These are phyloP conservation scores for Diabrotica undecimpunctata DNA, from an alignment of 1,140 invertebrate species.

Conservation along the genomic window DNA sequence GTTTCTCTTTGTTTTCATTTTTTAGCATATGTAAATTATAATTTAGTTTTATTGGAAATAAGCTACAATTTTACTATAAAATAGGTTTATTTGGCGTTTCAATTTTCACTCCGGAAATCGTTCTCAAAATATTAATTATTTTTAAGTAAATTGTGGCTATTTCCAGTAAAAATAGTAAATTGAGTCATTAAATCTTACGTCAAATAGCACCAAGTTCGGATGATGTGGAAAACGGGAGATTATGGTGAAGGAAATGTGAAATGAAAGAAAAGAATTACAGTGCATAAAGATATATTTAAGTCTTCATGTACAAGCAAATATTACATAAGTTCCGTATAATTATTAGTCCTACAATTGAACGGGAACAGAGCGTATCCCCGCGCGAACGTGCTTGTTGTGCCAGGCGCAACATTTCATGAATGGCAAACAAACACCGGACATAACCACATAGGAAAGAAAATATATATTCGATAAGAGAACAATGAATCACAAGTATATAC, in stretches of 20 bases:
- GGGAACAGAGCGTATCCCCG: conserved; percentile 32
- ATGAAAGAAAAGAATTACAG: conserved; percentile 29
- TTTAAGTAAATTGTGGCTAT: no score
- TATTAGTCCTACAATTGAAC: conserved; percentile 45
- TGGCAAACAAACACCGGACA: conserved; percentile 35
- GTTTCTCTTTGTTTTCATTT: no score
- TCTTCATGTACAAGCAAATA: conserved; percentile 53
- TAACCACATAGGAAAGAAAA: conserved; percentile 41
- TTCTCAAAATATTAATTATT: no score
- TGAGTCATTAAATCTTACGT: no score
- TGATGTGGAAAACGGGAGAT: no score
- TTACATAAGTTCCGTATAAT: conserved; percentile 50
- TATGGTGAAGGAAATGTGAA: background rate
- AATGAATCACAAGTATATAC: conserved; percentile 43
- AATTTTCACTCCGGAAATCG: no score
- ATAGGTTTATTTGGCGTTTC: no score
- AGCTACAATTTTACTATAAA: no score
- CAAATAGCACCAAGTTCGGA: no score
- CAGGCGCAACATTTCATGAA: conserved; percentile 22
- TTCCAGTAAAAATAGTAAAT: no score
- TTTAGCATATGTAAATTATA: no score
- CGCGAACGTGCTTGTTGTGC: conserved; percentile 17
- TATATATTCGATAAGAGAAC: conserved; percentile 45
- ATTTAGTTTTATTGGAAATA: no score
- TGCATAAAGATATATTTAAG: conserved; percentile 54